A percentile compares a stretch with the other conserved stretches of the same genome.
Conservation (phyloP, 2,888 invertebrate species). For the Alloplasta piceator region DNA sequence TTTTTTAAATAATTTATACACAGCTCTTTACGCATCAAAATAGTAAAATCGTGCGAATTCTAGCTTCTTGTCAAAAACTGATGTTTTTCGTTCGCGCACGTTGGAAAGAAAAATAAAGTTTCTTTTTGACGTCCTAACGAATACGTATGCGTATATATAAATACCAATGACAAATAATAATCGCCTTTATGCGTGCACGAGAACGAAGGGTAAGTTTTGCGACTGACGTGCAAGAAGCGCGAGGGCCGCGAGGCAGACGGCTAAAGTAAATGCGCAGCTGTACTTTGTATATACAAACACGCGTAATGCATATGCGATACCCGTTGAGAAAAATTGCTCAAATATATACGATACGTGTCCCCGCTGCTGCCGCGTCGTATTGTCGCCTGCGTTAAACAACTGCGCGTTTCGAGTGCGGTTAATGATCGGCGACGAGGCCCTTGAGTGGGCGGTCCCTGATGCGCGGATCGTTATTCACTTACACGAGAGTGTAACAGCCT, state of each 20-base stretch:
- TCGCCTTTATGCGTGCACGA: conserved; percentile 61
- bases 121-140: too few species aligned
- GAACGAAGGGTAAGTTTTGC: conserved; percentile 56
- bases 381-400: conserved; percentile 30
- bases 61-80: too few species aligned
- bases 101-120: too few species aligned
- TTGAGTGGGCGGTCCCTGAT: conserved; percentile 12
- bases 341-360: conserved; percentile 5
- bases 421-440: conserved; percentile 28
- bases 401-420: conserved; percentile 2
- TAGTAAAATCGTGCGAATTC: too few species aligned
- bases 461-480: neutral
- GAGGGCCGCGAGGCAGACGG: conserved; percentile 33
- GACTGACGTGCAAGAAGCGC: conserved; percentile 26
- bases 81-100: too few species aligned
- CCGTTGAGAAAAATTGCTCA: conserved; percentile 10
- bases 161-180: conserved; percentile 65
- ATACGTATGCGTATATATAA: neutral
- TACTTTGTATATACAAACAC: neutral
- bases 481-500: conserved; percentile 3
- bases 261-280: conserved; percentile 55
- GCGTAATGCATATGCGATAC: conserved; percentile 19
- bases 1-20: too few species aligned
- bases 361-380: neutral
- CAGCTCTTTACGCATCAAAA: too few species aligned